These are phyloP conservation scores for Boulengeromyrus knoepffleri DNA, from an alignment of 2,113 vertebrate species.

Conservation along the genomic window DNA sequence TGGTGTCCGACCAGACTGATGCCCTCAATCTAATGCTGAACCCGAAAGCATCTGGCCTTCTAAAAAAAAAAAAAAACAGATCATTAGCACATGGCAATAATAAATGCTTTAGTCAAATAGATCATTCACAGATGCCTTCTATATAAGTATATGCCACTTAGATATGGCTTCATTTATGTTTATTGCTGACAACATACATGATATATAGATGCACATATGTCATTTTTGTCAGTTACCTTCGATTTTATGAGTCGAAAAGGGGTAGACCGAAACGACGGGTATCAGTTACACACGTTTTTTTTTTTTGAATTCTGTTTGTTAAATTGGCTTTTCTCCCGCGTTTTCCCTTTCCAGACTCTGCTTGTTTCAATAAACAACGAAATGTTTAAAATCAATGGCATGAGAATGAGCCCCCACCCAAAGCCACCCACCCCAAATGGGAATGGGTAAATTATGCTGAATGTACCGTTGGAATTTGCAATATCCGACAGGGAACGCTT, in stretches of 20 bases:
- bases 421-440: background rate
- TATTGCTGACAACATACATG: background rate
- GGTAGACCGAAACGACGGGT: background rate
- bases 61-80: background rate
- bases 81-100: background rate
- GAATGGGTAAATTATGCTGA: background rate
- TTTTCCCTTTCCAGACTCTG: background rate
- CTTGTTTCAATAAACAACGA: background rate
- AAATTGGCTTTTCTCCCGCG: background rate
- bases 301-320: background rate
- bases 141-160: background rate
- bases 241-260: background rate
- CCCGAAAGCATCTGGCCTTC: background rate
- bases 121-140: background rate
- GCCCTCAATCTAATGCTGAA: background rate
- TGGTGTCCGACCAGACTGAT: background rate
- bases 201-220: background rate
- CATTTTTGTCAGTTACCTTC: background rate
- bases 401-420: background rate
- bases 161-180: background rate
- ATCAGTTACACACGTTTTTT: background rate
- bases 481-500: background rate
- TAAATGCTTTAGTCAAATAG: background rate
- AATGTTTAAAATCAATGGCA: background rate
- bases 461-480: background rate